Evolutionary conservation across 2,797 vertebrate species (phyloP).

Genomic region (Triplophysa yarkandensis): DNA sequence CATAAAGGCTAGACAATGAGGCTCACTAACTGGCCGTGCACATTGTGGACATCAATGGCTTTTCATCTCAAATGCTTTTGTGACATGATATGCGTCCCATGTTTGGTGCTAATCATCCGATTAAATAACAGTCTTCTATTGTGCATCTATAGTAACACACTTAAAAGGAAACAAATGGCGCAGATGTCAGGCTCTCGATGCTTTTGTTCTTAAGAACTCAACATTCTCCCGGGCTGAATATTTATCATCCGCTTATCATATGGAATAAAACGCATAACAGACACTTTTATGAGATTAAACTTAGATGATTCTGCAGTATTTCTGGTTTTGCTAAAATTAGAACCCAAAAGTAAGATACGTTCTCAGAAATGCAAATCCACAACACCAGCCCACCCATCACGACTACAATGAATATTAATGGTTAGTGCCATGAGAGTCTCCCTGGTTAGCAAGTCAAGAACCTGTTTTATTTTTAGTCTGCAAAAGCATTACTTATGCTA

Average conservation of each 20-base stretch:
- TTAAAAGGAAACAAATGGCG: constrained; percentile 22
- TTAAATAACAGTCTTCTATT: constrained; percentile 29
- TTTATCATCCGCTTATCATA: constrained; percentile 10
- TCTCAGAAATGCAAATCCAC: constrained; percentile 27
- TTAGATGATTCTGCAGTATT: constrained; percentile 4
- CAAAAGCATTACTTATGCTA: background rate
- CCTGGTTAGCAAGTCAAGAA: background rate
- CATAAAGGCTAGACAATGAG: background rate
- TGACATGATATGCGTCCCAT: constrained; percentile 17
- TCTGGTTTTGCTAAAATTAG: constrained; percentile 17
- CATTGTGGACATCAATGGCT: constrained; percentile 61
- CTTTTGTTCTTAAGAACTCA: constrained; percentile 30
- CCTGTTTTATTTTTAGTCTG: background rate
- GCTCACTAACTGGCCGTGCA: background rate
- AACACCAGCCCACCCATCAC: constrained; percentile 15
- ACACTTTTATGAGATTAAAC: constrained; percentile 12
- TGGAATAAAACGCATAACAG: constrained; percentile 36
- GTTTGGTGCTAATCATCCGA: constrained; percentile 42
- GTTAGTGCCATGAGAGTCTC: background rate
- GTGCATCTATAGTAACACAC: background rate
- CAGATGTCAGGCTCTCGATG: constrained; percentile 9
- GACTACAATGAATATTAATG: constrained; percentile 35
- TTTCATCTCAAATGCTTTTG: constrained; percentile 52
- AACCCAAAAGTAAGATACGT: constrained; percentile 15
- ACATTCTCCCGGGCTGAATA: constrained; percentile 3